These are phyloP conservation scores for Mongoloraphidia duomilia DNA, from an alignment of 2,888 invertebrate species.

Conservation along the genomic window DNA sequence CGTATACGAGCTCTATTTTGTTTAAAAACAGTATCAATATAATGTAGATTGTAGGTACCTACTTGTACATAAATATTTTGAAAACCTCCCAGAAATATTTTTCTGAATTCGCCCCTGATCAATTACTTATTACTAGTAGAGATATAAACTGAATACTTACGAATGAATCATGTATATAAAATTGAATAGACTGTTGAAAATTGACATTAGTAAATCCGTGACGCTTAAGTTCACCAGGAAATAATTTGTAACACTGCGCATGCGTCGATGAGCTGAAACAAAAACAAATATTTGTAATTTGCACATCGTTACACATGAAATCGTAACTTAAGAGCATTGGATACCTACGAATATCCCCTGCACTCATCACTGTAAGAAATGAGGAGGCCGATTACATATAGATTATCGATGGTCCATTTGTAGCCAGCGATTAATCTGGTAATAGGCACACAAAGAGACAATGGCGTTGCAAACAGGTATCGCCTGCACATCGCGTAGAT, in stretches of 20 bases:
- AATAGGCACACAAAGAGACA: no score
- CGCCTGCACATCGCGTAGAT: no score
- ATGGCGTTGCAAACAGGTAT: no score
- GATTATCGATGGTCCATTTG: no score
- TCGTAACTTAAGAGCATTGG: background rate
- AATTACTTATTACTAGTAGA: background rate
- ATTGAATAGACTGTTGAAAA: constrained; percentile 80
- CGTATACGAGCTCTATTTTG: no score
- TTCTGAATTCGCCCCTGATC: background rate
- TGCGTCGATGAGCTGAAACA: constrained; percentile 58
- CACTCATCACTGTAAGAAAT: no score
- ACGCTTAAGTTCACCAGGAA: constrained; percentile 79
- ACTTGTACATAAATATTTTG: background rate
- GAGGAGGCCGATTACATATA: no score
- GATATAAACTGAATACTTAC: constrained; percentile 25
- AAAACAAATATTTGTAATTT: constrained; percentile 5
- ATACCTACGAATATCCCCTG: no score
- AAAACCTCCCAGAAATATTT: background rate
- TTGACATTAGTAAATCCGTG: constrained; percentile 75
- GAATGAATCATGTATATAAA: constrained; percentile 79
- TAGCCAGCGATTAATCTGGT: no score
- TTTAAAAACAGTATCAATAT: no score
- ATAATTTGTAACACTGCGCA: constrained; percentile 85
- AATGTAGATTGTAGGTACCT: no score
- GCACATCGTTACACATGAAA: no score